Base-by-base conservation (phyloP, 1,140 invertebrate genomes). In the Hypothenemus hampei region DNA sequence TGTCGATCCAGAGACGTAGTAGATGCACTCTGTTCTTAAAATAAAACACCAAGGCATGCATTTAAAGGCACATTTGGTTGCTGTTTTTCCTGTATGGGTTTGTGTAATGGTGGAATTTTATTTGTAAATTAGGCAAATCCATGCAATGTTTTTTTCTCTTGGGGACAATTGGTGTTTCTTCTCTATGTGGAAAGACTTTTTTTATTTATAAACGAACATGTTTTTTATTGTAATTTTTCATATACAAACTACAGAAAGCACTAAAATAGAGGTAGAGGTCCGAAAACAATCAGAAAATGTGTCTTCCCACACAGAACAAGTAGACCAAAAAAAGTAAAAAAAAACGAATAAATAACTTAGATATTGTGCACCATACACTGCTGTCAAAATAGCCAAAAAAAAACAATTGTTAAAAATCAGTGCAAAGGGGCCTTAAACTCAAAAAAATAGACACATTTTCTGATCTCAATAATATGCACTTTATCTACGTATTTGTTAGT, bases 241-340 rank as follows among this genome's bases (percentile, higher is more conserved):
- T 47, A 22, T 16, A 36, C n/a, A n/a, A n/a, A n/a, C n/a, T n/a
- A n/a, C 33, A 45, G 44, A 48, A 56, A 45, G 36, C 53, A 56
- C 53, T 48, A 48, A 2, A 37, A 16, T 8, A 16, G 15, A 16
- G 35, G 18, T 37, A 11, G 18, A 29, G 26, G 26, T 29, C 26
- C 26, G 26, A 7, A 29, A 6, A 11, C 56, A 64, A 70, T 69
- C 85, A 87, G 86, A 88, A 88, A 88, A 88, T 88, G 84, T 87
- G 85, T 88, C 85, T 87, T 87, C 81, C 84, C 84, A 86, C 84
- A 83, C 77, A 80, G 77, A 81, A 66, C 72, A 70, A 73, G 61
- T 66, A 63, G 54, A 59, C 43, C 41, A 56, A n/a, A 40, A 40
- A 20, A 18, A 43, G n/a, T 23, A 47, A 47, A 45, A 11, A 11